A percentile compares a stretch with the other conserved stretches of the same genome.
phyloP scores from a whole-genome alignment of 2,113 vertebrate genomes.

The Pelvicachromis taeniatus region DNA sequence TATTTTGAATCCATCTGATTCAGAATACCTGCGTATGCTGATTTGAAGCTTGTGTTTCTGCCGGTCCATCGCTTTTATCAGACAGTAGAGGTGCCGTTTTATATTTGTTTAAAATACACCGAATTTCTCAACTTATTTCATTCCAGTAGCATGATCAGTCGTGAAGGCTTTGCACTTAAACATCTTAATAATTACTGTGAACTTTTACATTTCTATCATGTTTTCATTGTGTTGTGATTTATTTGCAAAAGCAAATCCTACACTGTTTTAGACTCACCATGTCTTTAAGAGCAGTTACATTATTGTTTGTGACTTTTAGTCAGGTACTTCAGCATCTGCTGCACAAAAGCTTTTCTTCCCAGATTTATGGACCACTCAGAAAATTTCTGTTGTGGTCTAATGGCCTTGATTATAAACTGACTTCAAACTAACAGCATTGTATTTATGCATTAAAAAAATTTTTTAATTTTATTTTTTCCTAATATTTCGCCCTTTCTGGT shows the following conservation, averaged over 20 bases:
- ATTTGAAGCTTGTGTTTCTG: not conserved
- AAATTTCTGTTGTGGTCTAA: not conserved
- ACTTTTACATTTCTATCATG: not conserved
- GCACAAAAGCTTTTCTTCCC: not conserved
- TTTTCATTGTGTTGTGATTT: not conserved
- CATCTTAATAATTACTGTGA: not conserved
- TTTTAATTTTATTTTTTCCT: not conserved
- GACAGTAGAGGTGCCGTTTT: accelerated
- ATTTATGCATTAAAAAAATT: not conserved
- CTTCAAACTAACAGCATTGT: not conserved
- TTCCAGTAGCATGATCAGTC: not conserved
- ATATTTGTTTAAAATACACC: not conserved
- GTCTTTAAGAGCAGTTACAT: not conserved
- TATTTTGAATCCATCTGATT: not conserved
- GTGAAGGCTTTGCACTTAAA: not conserved
- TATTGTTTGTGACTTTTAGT: not conserved
- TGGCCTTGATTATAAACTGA: not conserved
- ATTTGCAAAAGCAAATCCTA: not conserved
- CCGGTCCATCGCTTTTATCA: not conserved
- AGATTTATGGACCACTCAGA: not conserved
- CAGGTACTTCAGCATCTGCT: not conserved
- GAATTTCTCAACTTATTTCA: not conserved
- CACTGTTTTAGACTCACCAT: not conserved
- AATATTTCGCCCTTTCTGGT: not conserved
- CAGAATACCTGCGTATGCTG: not conserved